Base-by-base conservation (phyloP, 2,888 invertebrate species). In the Nephrotoma flavescens region DNA sequence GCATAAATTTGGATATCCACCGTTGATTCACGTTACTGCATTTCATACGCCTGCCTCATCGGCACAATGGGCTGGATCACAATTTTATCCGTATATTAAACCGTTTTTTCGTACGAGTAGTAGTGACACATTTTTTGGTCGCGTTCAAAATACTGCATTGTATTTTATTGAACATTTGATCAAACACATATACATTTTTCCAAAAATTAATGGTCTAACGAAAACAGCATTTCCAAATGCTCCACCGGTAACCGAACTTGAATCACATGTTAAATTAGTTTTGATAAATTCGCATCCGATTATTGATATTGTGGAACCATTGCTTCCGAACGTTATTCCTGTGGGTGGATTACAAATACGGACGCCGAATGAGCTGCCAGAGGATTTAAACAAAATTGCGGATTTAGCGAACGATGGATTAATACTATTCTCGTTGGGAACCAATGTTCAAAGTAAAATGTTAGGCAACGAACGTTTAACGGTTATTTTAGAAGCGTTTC, bases 341-440 rank as follows among this genome's bases (percentile, higher is more conserved):
- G 88, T 89, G n/a, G 89, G 88, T 4, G 89, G 89, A n/a, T 31
- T 89, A 86, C 89, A 89, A 83, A 87, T 89, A 11, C 71, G 85
- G n/a, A 87, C 87, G 2, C 86, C 89, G 4, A 87, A 88, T 47
- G 87, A 88, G 31, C 83, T 89, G 15, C 87, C 88, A 12, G 85
- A 88, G 87, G 89, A 89, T 41, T 41, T 91, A 0, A 87, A 89
- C 45, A 86, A 88, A 0, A 91, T 90, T 86, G 87, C 90, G 2
- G 88, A 90, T 2, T 88, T 89, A n/a, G 89, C 89, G 4, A 87
- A 88, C 6, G 89, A 91, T 31, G 91, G 91, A 0, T 88, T 90
- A 41, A 88, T 92, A 52, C 89, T 89, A 41, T 89, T 92, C n/a
- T 90, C 90, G 7, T 87, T 92, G 41, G 91, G 91, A 4, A 89